These are phyloP conservation scores for Molossus molossus DNA, from an alignment of 2,797 vertebrate genomes.

Conservation along the genomic window DNA sequence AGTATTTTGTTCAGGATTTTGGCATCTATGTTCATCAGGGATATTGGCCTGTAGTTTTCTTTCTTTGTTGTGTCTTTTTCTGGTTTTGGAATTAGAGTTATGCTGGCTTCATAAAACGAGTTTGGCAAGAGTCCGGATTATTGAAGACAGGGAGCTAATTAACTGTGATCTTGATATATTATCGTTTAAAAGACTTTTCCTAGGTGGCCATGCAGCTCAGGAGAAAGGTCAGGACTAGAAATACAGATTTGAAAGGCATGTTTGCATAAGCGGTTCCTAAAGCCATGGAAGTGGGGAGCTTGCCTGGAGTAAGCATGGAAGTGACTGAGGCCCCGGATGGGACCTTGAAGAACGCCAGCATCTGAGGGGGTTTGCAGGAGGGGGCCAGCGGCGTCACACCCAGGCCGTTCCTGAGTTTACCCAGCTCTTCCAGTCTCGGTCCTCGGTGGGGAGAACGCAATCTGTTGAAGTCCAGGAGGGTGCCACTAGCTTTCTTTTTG, in stretches of 20 bases:
- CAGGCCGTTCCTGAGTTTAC: neutral
- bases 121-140: neutral
- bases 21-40: too few relatives aligned
- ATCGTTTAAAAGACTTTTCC: neutral
- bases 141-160: constrained; percentile 3
- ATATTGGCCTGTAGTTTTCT: too few relatives aligned
- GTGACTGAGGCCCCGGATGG: neutral
- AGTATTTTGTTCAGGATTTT: too few relatives aligned
- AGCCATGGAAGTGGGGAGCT: neutral
- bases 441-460: neutral
- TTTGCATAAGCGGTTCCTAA: neutral
- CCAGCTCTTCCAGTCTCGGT: neutral
- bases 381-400: neutral
- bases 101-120: too few relatives aligned
- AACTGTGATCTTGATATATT: constrained; percentile 3
- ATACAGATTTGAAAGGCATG: neutral
- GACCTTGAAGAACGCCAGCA: neutral
- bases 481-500: neutral
- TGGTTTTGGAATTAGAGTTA: too few relatives aligned
- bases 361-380: neutral
- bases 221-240: neutral
- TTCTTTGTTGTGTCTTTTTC: too few relatives aligned
- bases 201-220: neutral
- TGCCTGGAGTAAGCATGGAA: neutral
- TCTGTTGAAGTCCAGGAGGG: neutral